These are phyloP conservation scores for Blastobasis lacticolella DNA, from an alignment of 2,888 invertebrate species.

Conservation along the genomic window DNA sequence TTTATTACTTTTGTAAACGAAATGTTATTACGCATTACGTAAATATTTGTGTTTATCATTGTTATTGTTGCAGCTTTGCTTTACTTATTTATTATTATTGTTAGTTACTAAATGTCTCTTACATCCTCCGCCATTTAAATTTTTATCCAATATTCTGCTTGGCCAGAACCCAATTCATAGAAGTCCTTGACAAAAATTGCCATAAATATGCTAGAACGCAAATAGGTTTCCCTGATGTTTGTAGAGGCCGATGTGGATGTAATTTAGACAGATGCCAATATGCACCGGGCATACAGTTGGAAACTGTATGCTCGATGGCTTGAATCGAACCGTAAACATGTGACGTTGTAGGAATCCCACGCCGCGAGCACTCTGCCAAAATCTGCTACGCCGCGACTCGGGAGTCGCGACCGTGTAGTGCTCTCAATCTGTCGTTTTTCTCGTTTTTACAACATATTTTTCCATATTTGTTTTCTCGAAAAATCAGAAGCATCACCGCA, in stretches of 20 bases:
- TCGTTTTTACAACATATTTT: conserved; percentile 19
- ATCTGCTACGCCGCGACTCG: conserved; percentile 47
- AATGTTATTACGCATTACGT: no score
- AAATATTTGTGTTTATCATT: no score
- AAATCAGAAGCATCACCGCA: neutral
- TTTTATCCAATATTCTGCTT: conserved; percentile 36
- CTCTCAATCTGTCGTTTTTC: conserved; percentile 3
- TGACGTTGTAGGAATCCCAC: conserved; percentile 39
- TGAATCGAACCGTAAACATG: conserved; percentile 36
- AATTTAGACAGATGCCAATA: conserved; percentile 25
- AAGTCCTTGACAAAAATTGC: conserved; percentile 38
- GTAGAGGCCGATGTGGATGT: conserved; percentile 5
- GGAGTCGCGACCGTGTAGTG: conserved; percentile 14
- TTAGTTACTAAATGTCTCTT: no score
- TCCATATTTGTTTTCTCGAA: neutral
- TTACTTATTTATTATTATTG: no score
- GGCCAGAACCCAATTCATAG: conserved; percentile 47
- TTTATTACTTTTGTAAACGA: conserved; percentile 11
- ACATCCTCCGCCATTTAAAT: neutral
- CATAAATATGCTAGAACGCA: conserved; percentile 28
- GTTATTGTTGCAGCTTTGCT: no score
- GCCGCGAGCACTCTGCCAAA: conserved; percentile 47
- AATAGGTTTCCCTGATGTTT: conserved; percentile 25
- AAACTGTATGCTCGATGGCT: conserved; percentile 9
- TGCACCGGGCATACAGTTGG: conserved; percentile 22